Base-by-base conservation (phyloP, 2,888 invertebrate species). In the Ochlodes sylvanus region DNA sequence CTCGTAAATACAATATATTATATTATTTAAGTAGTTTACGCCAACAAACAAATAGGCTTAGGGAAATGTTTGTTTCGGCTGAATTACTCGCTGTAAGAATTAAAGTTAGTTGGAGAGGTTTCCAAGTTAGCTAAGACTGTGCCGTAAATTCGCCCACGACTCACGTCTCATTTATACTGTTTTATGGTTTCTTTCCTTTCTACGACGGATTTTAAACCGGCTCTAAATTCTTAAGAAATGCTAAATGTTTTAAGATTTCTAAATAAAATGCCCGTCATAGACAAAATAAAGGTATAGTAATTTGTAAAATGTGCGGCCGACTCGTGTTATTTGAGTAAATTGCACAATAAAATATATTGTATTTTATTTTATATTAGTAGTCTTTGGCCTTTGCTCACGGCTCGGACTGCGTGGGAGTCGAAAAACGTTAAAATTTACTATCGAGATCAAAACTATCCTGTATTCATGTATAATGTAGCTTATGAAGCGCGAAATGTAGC, bases 81-180 rank as follows among this genome's bases (percentile, higher is more conserved):
- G 27, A 61, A 56, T 50, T 56, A 62, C 47, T 62, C 47, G 56
- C 69, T 76, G 76, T 73, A 75, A 74, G 80, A 83, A 83, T 83
- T 82, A 84, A 84, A 86, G 81, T 84, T 83, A 82, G 82, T 76
- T 77, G 77, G 77, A 75, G 61, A 70, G 74, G 70, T 73, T 74
- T 58, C 69, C 64, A 75, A 74, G 70, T 74, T 72, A 61, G 69
- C 69, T 69, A 72, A 73, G 72, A 71, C 72, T 68, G 65, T 64
- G 70, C 73, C 73, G 75, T 76, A 73, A 75, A 73, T 74, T 75
- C 70, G 76, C 81, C 78, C 78, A 76, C 75, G 78, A 77, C 79
- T 79, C 85, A 88, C 86, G 88, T 89, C 85, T 85, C 88, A 89
- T 90, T 89, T 88, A 88, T 89, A 89, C 87, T 88, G 89, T 88